Evolutionary conservation across 1,140 invertebrate genomes (phyloP).

Genomic region (Laodelphax striatellus): DNA sequence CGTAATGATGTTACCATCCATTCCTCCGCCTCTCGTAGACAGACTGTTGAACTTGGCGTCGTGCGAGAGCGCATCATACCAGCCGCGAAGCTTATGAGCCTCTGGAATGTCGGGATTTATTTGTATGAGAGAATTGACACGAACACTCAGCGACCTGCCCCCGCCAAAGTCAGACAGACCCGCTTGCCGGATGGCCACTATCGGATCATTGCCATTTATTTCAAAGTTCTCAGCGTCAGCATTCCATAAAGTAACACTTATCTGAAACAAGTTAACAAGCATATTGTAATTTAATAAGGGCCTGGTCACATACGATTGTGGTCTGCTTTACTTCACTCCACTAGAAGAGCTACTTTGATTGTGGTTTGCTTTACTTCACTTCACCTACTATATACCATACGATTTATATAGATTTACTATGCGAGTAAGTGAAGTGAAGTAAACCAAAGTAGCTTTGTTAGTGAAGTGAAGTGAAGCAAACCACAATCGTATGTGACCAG

Average conservation of each 20-base stretch:
- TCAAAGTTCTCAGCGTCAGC: constrained; percentile 75
- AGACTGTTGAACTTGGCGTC: constrained; percentile 49
- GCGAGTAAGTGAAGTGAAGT: no score
- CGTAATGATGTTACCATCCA: constrained; percentile 24
- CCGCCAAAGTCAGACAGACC: constrained; percentile 56
- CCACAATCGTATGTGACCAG: no score
- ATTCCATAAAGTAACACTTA: constrained; percentile 64
- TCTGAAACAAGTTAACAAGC: constrained; percentile 37
- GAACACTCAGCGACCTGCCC: constrained; percentile 52
- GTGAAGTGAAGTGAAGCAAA: no score
- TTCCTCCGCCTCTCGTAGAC: constrained; percentile 39
- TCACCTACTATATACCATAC: no score
- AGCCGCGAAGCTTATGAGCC: constrained; percentile 73
- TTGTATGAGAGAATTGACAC: constrained; percentile 47
- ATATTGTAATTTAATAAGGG: no score
- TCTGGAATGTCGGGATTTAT: constrained; percentile 84
- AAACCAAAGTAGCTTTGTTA: no score
- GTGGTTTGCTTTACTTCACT: no score
- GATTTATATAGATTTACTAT: no score
- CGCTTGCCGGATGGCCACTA: constrained; percentile 72
- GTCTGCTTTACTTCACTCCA: no score
- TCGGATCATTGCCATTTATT: constrained; percentile 50
- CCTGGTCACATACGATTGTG: no score
- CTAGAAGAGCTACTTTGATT: no score
- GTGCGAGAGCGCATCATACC: constrained; percentile 59